Base-by-base conservation (phyloP, 2,888 invertebrate genomes). In the Sabellastarte sp. region DNA sequence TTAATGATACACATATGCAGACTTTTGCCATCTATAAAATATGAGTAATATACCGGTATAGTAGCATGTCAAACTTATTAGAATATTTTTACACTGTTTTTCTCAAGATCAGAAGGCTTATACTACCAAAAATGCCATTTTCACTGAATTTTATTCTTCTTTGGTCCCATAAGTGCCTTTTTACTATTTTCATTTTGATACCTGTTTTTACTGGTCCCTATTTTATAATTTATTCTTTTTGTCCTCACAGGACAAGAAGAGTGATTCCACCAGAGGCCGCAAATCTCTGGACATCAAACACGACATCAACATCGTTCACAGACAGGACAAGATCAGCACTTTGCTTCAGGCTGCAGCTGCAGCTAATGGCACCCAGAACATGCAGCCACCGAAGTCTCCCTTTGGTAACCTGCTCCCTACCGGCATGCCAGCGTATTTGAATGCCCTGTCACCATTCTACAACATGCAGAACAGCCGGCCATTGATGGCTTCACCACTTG, bases 171-270 rank as follows among this genome's bases (percentile, higher is more conserved):
- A n/a, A n/a, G n/a, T n/a, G n/a, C n/a, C n/a, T n/a, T n/a, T n/a
- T n/a, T n/a, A n/a, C n/a, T n/a, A n/a, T n/a, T n/a, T n/a, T n/a
- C n/a, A n/a, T n/a, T n/a, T n/a, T n/a, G n/a, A n/a, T n/a, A n/a
- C n/a, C n/a, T n/a, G n/a, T n/a, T n/a, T n/a, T n/a, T n/a, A n/a
- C n/a, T n/a, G n/a, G n/a, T n/a, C n/a, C n/a, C n/a, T n/a, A n/a
- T n/a, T n/a, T n/a, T n/a, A n/a, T n/a, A n/a, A n/a, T n/a, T n/a
- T n/a, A n/a, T n/a, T n/a, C n/a, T n/a, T n/a, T n/a, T n/a, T n/a
- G n/a, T n/a, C n/a, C n/a, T n/a, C n/a, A n/a, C n/a, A n/a, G 68
- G 82, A 81, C 53, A 72, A 72, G 73, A 82, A 82, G 64, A 67
- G 67, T 30, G 73, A 71, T 52, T 70, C 63, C 63, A 70, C 66